Evolutionary conservation across 2,888 invertebrate species (phyloP).

Genomic region (Schizotus pectinicornis): DNA sequence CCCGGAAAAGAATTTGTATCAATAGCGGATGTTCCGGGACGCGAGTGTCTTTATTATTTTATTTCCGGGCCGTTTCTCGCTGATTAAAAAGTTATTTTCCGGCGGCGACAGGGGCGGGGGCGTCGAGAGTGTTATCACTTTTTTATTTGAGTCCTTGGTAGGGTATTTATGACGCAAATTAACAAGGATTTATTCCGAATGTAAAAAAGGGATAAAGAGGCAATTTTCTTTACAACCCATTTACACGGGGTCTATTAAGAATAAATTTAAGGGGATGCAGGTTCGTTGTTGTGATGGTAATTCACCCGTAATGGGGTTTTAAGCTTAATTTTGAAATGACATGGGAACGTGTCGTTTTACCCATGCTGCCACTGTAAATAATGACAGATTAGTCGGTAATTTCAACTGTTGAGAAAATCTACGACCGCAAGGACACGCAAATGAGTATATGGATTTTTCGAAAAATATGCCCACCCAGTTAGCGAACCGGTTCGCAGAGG

Average conservation of each 20-base stretch:
- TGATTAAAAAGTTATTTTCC: slow-evolving; percentile 3
- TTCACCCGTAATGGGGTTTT: slow-evolving; percentile 26
- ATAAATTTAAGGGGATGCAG: slow-evolving; percentile 26
- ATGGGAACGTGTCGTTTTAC: slow-evolving; percentile 29
- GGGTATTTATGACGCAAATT: slow-evolving; percentile 24
- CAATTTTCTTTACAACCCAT: slow-evolving; percentile 31
- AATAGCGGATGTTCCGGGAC: no score
- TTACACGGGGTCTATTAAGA: slow-evolving; percentile 28
- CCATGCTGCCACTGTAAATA: slow-evolving; percentile 10
- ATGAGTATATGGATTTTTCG: slow-evolving; percentile 14
- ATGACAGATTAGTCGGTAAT: slow-evolving; percentile 14
- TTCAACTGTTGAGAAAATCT: slow-evolving; percentile 21
- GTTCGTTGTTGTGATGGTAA: slow-evolving; percentile 21
- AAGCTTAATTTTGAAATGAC: slow-evolving; percentile 29
- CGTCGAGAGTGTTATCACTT: not conserved
- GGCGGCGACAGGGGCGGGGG: not conserved
- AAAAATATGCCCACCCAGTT: not conserved
- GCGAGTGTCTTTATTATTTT: no score
- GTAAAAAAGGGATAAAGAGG: slow-evolving; percentile 25
- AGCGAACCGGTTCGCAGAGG: no score
- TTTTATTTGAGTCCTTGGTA: slow-evolving; percentile 2
- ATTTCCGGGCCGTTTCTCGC: not conserved
- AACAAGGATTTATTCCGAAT: slow-evolving; percentile 24
- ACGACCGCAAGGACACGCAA: slow-evolving; percentile 17
- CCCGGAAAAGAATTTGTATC: not conserved